These are phyloP conservation scores for Amniataba percoides DNA, from an alignment of 2,797 vertebrate species.

Conservation along the genomic window DNA sequence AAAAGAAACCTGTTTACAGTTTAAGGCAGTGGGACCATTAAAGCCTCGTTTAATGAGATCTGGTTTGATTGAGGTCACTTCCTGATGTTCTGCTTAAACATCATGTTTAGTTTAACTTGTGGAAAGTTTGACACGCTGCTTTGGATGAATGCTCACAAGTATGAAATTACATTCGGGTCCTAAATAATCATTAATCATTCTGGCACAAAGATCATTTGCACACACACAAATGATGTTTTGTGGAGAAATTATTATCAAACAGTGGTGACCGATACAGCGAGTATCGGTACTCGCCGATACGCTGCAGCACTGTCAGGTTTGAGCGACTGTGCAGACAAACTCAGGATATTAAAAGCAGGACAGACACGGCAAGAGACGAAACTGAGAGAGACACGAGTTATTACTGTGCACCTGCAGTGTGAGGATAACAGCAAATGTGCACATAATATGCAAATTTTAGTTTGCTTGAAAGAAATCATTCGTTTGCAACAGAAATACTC, in stretches of 20 bases:
- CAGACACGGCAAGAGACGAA: not conserved
- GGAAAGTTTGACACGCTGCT: constrained; percentile 25
- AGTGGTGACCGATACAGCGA: fast-evolving
- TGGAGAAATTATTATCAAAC: not conserved
- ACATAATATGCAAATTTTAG: not conserved
- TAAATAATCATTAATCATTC: too few relatives aligned
- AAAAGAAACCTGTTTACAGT: constrained; percentile 15
- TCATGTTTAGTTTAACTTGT: not conserved
- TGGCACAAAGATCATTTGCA: not conserved
- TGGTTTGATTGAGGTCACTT: not conserved
- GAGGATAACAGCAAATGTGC: not conserved
- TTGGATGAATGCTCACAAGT: not conserved
- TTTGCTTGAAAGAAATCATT: not conserved
- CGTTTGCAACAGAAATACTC: not conserved
- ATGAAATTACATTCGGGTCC: constrained; percentile 6
- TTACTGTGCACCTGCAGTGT: not conserved
- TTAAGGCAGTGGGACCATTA: not conserved
- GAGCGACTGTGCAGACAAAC: not conserved
- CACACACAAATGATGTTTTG: not conserved
- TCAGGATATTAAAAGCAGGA: not conserved
- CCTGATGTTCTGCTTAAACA: constrained; percentile 8
- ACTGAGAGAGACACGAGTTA: not conserved
- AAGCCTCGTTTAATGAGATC: not conserved
- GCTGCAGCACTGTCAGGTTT: not conserved
- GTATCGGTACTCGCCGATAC: too few relatives aligned